Conservation (phyloP, 2,113 vertebrate species). For the Phrynosoma platyrhinos region DNA sequence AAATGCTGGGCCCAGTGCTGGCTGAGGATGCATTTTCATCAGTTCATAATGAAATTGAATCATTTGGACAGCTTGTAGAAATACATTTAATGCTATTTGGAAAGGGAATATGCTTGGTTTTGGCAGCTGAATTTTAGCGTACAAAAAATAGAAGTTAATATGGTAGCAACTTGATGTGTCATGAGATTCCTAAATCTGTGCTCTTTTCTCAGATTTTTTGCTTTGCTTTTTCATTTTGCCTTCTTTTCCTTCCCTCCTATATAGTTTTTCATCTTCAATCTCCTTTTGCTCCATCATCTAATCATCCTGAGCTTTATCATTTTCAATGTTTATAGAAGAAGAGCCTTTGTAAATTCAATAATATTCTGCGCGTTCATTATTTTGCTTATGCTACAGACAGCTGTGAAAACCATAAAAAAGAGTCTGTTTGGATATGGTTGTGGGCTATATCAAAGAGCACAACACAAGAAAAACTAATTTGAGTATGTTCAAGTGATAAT, state of each 20-base stretch:
- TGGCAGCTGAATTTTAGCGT: conserved; percentile 64
- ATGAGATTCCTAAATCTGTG: conserved; percentile 36
- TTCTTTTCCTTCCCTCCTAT: neutral
- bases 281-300: conserved; percentile 1
- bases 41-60: conserved; percentile 72
- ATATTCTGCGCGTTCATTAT: neutral
- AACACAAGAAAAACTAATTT: neutral
- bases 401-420: neutral
- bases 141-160: conserved; percentile 42
- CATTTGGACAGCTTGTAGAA: conserved; percentile 69
- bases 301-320: neutral
- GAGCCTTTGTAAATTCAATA: neutral
- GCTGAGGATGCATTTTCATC: conserved; percentile 74
- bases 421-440: neutral
- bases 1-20: conserved; percentile 64
- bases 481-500: neutral
- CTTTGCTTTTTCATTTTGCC: neutral
- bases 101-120: conserved; percentile 63
- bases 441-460: neutral
- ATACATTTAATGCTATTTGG: conserved; percentile 73
- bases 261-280: neutral
- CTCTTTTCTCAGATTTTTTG: neutral
- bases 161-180: conserved; percentile 46
- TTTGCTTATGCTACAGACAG: neutral
- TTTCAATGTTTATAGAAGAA: neutral